phyloP scores from a whole-genome alignment of 1,140 invertebrate species.

The Caenorhabditis briggsae region DNA sequence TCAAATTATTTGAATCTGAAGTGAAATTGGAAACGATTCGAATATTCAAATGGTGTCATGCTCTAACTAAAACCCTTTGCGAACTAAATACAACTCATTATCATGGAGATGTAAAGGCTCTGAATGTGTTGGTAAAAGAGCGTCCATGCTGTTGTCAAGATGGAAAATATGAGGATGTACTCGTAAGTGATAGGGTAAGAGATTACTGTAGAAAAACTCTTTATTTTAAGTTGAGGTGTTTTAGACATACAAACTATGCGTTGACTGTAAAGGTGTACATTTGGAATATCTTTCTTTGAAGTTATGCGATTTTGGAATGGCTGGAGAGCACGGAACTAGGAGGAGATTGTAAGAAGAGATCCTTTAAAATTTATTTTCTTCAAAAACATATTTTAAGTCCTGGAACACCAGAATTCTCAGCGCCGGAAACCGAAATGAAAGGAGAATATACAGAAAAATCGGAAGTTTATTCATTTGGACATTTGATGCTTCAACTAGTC shows the following conservation, averaged over 20 bases:
- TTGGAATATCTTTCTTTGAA: slow-evolving; percentile 37
- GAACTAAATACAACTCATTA: slow-evolving; percentile 21
- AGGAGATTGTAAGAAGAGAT: neutral
- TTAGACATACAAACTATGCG: neutral
- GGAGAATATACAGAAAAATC: slow-evolving; percentile 21
- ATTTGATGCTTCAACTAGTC: neutral
- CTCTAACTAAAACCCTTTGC: slow-evolving; percentile 8
- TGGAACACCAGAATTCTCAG: slow-evolving; percentile 2
- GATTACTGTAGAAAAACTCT: slow-evolving; percentile 15
- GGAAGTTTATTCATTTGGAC: slow-evolving; percentile 30
- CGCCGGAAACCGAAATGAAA: neutral
- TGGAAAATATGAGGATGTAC: neutral
- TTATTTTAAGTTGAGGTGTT: neutral
- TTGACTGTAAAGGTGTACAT: neutral
- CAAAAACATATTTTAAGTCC: neutral
- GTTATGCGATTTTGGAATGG: slow-evolving; percentile 38
- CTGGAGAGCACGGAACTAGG: neutral
- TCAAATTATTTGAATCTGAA: neutral
- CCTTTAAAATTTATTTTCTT: neutral
- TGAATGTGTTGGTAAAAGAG: slow-evolving; percentile 36
- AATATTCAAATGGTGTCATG: slow-evolving; percentile 39
- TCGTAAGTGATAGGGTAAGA: neutral
- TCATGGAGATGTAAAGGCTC: slow-evolving; percentile 29
- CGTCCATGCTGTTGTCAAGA: slow-evolving; percentile 7
- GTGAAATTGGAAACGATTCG: slow-evolving; percentile 6